phyloP scores from a whole-genome alignment of 2,113 vertebrate species.

The Meleagris gallopavo region DNA sequence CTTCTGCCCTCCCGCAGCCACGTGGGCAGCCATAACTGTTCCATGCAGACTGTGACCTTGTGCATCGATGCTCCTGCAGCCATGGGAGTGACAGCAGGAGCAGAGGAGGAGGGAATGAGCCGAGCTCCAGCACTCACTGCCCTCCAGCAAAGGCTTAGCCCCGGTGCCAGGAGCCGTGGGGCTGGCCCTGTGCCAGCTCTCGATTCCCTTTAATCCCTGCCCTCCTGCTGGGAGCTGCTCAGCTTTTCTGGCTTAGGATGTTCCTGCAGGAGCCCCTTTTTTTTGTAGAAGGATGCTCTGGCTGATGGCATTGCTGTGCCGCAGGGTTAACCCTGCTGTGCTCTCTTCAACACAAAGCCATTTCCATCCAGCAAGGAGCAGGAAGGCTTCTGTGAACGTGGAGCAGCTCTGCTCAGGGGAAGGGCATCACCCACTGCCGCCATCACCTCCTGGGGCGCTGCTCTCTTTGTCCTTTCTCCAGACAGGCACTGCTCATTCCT shows the following conservation, averaged over 20 bases:
- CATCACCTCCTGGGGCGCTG: background rate
- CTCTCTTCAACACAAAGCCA: rapidly evolving
- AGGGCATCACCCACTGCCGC: too few relatives aligned
- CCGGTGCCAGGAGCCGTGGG: background rate
- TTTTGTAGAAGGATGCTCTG: background rate
- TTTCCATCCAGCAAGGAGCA: rapidly evolving
- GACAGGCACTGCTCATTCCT: background rate
- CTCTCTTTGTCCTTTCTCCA: background rate
- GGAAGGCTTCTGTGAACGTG: background rate
- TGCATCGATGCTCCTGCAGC: background rate
- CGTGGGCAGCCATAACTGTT: background rate
- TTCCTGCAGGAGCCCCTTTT: background rate
- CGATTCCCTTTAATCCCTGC: background rate
- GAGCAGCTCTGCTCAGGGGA: background rate
- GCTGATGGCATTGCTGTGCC: background rate
- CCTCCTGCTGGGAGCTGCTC: background rate
- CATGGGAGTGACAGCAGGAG: background rate
- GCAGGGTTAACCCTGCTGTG: background rate
- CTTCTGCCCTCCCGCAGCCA: background rate
- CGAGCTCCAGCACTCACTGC: background rate
- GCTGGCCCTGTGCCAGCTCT: background rate
- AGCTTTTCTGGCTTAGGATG: background rate
- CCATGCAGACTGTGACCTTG: background rate
- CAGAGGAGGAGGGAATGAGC: background rate
- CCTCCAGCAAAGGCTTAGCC: background rate